Base-by-base conservation (phyloP, 2,797 vertebrate species). In the Bovichtus variegatus region DNA sequence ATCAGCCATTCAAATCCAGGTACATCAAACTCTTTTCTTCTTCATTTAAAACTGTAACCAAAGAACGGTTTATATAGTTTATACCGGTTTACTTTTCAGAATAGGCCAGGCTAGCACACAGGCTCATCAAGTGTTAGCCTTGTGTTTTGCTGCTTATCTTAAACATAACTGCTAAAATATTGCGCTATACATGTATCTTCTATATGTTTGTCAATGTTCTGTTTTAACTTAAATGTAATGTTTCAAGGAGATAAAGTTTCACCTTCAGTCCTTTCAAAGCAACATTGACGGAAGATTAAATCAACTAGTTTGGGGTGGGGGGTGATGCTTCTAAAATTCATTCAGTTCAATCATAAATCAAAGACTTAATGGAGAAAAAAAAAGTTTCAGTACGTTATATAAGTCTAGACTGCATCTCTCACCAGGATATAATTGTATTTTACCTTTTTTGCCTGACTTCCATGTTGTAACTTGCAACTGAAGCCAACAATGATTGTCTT, bases 1-100 rank as follows among this genome's bases (percentile, higher is more conserved):
- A 29, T 67, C 50, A 53, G 87, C 76, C 31, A 85, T 25, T 75
- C 82, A 2, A 1, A 3, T 2, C 77, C 77, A 91, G 90, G 95
- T 96, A 93, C 21, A 78, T 73, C 0, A 40, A 74, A 47, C 0
- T 50, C 2, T 25, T 38, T 79, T 41, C 18, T 68, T 25, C 9
- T 69, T 57, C 1, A 16, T 65, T 43, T 46, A 46, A 70, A 58
- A 64, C 5, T 1, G 25, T 41, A 25, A 57, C 2, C 0, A 55
- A 47, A 36, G 21, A 23, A 36, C 0, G 2, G 10, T 74, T 34
- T 47, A 34, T 57, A 44, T 12, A 46, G 31, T 31, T 31, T 31
- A 5, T 0, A 5, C 8, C 65, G 18, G 12, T 46, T 58, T 29
- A 5, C 2, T 36, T 76, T 64, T 58, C 6, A 47, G 27, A 59